Percentiles rank a stretch among this genome's conserved stretches.
Conservation (phyloP, 2,888 invertebrate genomes). For the Heliothis peltigera region DNA sequence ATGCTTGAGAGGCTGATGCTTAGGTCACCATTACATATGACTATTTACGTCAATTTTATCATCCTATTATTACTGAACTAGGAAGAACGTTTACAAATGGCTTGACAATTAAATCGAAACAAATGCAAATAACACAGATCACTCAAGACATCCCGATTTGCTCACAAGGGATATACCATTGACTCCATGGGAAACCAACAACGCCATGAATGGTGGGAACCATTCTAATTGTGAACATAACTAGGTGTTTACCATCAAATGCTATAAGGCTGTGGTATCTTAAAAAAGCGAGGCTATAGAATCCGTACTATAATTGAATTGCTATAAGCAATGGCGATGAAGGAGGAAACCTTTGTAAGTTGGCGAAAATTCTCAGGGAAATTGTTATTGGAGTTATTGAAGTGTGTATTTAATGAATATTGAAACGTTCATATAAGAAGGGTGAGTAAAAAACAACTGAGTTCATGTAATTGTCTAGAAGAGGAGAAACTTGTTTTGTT, state of each 20-base stretch:
- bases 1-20: too few relatives aligned
- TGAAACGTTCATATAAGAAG: background rate
- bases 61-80: background rate
- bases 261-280: conserved; percentile 35
- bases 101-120: conserved; percentile 8
- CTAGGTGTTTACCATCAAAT: conserved; percentile 57
- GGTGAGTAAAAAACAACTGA: background rate
- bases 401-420: conserved; percentile 10
- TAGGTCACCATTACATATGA: too few relatives aligned
- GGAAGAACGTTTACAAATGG: background rate
- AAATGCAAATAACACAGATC: conserved; percentile 28
- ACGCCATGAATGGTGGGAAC: conserved; percentile 69
- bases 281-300: conserved; percentile 36
- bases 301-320: conserved; percentile 39
- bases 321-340: conserved; percentile 21
- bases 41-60: too few relatives aligned
- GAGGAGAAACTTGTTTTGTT: too few relatives aligned
- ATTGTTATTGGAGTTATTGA: conserved; percentile 7
- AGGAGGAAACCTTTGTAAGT: conserved; percentile 24
- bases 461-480: too few relatives aligned
- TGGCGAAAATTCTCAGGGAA: conserved; percentile 52
- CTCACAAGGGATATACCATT: conserved; percentile 54
- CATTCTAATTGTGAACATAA: conserved; percentile 51
- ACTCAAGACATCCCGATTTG: conserved; percentile 26
- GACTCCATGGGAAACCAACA: conserved; percentile 69